Evolutionary conservation across 1,140 invertebrate genomes (phyloP), one percentile per base, ranked within the genome.

Genomic region (Mercenaria mercenaria): DNA sequence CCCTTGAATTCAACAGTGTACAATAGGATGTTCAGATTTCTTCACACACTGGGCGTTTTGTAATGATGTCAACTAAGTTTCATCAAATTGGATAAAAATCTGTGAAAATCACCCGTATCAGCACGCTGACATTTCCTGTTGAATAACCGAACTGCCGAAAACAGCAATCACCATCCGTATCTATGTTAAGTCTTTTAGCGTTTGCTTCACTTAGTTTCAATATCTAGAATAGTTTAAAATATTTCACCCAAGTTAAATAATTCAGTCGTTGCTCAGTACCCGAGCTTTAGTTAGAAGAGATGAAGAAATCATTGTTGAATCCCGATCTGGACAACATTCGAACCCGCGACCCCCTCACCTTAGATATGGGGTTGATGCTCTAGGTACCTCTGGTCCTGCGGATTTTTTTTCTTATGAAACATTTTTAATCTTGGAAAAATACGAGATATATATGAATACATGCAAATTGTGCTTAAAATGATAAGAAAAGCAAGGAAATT

Each of bases 51-150:
- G 67, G 67, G 67, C 29, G 67, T 72, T 79, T 79, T 47, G 32
- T 79, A 15, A 23, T 29, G 11, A 79, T 79, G 74, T 79, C 74
- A 79, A 41, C 74, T 34, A 50, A 15, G 8, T 47, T 79, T 50
- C 74, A 29, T 79, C 74, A 79, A 56, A 56, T 50, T 29, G 41
- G 74, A 56, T 79, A 2, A 50, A 79, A 79, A 47, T 32, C 74
- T 79, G 74, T 56, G 74, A 79, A 79, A 79, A 79, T 79, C 74
- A 32, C 74, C 29, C n/a, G 41, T 79, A 79, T 79, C 74, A 79
- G n/a, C 34, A 1, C 29, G 0, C 26, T 79, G 43, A 79, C 74
- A 79, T 79, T 79, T 79, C 74, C 74, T 79, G 74, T 79, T 79
- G 43, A 47, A 79, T 79, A 79, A 79, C 43, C 74, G 34, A 41